A percentile compares a stretch with the other conserved stretches of the same genome.
Conservation (phyloP, 2,113 vertebrate species). For the Toxotes chatareus region DNA sequence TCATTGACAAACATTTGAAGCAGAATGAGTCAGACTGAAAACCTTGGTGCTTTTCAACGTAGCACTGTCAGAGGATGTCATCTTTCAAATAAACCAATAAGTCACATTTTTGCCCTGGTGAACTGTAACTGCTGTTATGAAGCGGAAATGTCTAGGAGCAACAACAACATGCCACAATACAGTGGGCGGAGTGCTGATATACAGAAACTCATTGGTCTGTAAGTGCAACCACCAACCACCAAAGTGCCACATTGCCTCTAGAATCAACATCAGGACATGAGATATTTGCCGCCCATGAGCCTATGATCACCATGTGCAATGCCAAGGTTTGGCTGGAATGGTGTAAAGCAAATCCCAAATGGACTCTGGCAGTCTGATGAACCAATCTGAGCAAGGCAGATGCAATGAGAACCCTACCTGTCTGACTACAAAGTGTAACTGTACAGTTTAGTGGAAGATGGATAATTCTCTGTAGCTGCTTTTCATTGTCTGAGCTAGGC, state of each 20-base stretch:
- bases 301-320: neutral
- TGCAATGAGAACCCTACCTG: neutral
- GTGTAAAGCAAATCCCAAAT: neutral
- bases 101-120: neutral
- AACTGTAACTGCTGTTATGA: neutral
- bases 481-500: no score
- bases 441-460: neutral
- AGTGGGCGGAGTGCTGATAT: neutral
- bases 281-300: neutral
- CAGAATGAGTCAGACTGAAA: neutral
- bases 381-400: neutral
- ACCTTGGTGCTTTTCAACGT: neutral
- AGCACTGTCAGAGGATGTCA: neutral
- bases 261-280: neutral
- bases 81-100: slow-evolving; percentile 12
- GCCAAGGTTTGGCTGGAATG: neutral
- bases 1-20: neutral
- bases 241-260: neutral
- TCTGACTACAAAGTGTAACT: slow-evolving; percentile 17
- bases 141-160: neutral
- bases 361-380: neutral
- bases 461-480: neutral
- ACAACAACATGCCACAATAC: neutral
- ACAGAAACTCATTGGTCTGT: neutral
- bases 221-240: neutral